A percentile compares a stretch with the other conserved stretches of the same genome.
phyloP scores from a whole-genome alignment of 2,113 vertebrate genomes.

The Brachionichthys hirsutus region DNA sequence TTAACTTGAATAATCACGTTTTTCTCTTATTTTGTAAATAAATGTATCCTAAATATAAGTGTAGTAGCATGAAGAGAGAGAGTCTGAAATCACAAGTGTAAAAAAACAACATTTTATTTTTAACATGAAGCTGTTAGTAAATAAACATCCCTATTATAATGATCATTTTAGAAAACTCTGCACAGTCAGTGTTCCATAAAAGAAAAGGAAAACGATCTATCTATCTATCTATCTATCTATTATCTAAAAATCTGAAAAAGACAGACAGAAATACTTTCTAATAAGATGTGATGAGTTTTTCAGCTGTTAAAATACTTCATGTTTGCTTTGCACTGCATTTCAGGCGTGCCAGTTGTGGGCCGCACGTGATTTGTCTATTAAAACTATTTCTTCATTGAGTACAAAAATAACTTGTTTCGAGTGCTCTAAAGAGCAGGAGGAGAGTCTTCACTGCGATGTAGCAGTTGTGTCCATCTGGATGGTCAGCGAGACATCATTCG shows the following conservation, averaged over 20 bases:
- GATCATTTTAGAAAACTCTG: too few relatives aligned
- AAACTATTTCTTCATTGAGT: slow-evolving; percentile 14
- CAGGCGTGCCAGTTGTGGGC: slow-evolving; percentile 3
- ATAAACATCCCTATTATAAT: too few relatives aligned
- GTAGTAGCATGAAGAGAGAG: too few relatives aligned
- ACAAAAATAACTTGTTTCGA: slow-evolving; percentile 52
- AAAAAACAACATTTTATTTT: too few relatives aligned
- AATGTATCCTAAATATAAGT: too few relatives aligned
- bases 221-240: neutral
- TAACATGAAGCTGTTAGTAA: too few relatives aligned
- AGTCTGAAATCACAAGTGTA: neutral
- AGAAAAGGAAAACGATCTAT: too few relatives aligned
- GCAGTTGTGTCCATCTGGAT: slow-evolving; percentile 11
- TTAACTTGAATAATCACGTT: neutral
- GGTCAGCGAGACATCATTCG: slow-evolving; percentile 82
- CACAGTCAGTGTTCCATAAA: too few relatives aligned
- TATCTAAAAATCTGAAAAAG: slow-evolving; percentile 64
- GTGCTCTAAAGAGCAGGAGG: slow-evolving; percentile 24
- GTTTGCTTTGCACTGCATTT: slow-evolving; percentile 12
- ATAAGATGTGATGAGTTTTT: slow-evolving; percentile 44
- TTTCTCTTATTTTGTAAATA: neutral
- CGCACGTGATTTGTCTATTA: neutral
- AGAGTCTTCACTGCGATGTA: slow-evolving; percentile 18
- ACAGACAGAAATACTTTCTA: slow-evolving; percentile 21
- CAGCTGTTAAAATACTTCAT: slow-evolving; percentile 15